phyloP scores from a whole-genome alignment of 2,888 invertebrate species.

The Idaea dimidiata region DNA sequence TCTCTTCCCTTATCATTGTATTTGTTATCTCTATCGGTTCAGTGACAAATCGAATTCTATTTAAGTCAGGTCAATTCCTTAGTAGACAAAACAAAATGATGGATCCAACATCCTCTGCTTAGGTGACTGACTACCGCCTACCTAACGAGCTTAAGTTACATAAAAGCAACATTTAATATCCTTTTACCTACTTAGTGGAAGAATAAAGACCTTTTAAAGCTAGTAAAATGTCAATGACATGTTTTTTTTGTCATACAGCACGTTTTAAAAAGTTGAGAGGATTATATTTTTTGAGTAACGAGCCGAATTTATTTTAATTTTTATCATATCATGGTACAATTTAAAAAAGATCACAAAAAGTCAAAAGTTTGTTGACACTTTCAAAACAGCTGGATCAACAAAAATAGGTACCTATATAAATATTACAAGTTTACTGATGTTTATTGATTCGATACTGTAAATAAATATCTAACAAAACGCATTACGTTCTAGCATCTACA shows the following conservation, averaged over 20 bases:
- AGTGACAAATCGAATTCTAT: slow-evolving; percentile 16
- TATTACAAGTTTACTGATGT: not conserved
- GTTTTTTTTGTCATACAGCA: too few species aligned
- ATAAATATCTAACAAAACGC: not conserved
- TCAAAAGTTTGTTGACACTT: slow-evolving; percentile 13
- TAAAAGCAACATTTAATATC: too few species aligned
- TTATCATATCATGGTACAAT: too few species aligned
- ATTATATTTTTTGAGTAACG: too few species aligned
- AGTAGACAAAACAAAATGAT: not conserved
- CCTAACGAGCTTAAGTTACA: too few species aligned
- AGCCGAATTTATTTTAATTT: too few species aligned
- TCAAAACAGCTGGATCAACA: slow-evolving; percentile 16
- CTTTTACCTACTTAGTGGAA: too few species aligned
- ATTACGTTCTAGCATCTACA: not conserved
- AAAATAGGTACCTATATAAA: not conserved
- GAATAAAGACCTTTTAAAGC: too few species aligned
- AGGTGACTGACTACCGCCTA: too few species aligned
- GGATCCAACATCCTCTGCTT: too few species aligned
- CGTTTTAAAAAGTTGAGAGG: too few species aligned
- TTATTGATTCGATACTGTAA: not conserved
- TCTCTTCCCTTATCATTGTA: slow-evolving; percentile 26
- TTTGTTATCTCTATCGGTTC: slow-evolving; percentile 15
- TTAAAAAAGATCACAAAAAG: slow-evolving; percentile 4
- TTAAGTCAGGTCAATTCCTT: not conserved
- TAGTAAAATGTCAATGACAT: too few species aligned